phyloP scores from a whole-genome alignment of 2,888 invertebrate genomes.

The Drosophila ochracea region DNA sequence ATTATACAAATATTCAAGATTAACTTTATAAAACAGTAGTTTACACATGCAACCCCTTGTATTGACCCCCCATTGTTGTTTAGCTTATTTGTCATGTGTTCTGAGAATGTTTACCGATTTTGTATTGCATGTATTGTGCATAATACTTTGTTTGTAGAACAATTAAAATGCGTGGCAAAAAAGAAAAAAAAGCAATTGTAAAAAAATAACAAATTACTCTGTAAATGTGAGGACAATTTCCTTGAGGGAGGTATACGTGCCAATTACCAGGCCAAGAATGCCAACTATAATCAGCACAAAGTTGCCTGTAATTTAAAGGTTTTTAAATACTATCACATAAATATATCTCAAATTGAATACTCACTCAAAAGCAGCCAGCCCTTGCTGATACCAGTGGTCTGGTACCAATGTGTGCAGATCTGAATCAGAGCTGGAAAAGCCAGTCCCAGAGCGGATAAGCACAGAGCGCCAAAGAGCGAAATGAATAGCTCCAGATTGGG shows the following conservation, averaged over 20 bases:
- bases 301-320: conserved; percentile 82
- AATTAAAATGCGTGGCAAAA: conserved; percentile 62
- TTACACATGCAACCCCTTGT: conserved; percentile 32
- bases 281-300: conserved; percentile 88
- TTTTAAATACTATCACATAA: background rate
- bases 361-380: conserved; percentile 87
- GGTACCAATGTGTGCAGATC: conserved; percentile 92
- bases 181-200: conserved; percentile 24
- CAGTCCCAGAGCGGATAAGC: conserved; percentile 94
- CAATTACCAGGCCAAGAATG: conserved; percentile 88
- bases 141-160: conserved; percentile 69
- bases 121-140: conserved; percentile 49
- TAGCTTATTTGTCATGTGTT: conserved; percentile 41
- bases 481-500: conserved; percentile 93
- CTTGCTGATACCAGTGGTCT: conserved; percentile 86
- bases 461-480: conserved; percentile 94
- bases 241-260: conserved; percentile 89
- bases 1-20: conserved; percentile 61
- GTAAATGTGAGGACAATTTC: conserved; percentile 88
- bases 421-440: conserved; percentile 96
- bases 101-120: conserved; percentile 56
- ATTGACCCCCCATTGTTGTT: conserved; percentile 1
- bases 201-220: conserved; percentile 52
- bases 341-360: conserved; percentile 17
- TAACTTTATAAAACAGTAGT: conserved; percentile 45